Conservation (phyloP, 37 sponge, comb jelly and placozoan species). For the Halichondria panicea region DNA sequence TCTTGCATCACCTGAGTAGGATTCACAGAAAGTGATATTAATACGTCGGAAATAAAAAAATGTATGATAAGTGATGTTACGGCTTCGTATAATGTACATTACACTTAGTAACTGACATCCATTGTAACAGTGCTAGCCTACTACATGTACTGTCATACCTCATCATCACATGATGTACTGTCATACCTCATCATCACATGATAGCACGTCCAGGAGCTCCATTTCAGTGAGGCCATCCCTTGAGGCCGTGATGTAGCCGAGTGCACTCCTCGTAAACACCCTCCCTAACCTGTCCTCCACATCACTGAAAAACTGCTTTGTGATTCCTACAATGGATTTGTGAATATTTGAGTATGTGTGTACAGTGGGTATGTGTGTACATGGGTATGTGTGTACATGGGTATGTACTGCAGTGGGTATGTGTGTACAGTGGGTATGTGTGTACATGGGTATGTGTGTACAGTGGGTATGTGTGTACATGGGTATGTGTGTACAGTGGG, state of each 20-base stretch:
- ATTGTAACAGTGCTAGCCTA: too few species aligned
- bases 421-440: too few species aligned
- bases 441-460: too few species aligned
- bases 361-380: not conserved
- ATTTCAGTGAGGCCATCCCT: slow-evolving; percentile 69
- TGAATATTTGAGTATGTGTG: not conserved
- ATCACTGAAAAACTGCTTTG: slow-evolving; percentile 21
- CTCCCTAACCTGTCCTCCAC: slow-evolving; percentile 46
- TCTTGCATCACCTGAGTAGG: slow-evolving; percentile 41
- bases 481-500: too few species aligned
- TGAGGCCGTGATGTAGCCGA: slow-evolving; percentile 57
- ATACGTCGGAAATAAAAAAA: too few species aligned
- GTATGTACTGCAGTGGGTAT: too few species aligned
- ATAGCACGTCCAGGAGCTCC: slow-evolving; percentile 75
- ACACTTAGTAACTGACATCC: too few species aligned
- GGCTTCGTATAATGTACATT: too few species aligned
- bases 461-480: too few species aligned
- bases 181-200: slow-evolving; percentile 62
- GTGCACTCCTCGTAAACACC: slow-evolving; percentile 24
- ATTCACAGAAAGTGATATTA: too few species aligned
- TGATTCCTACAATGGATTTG: slow-evolving; percentile 8
- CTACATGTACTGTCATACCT: not conserved
- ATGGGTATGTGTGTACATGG: too few species aligned
- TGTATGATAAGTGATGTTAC: too few species aligned
- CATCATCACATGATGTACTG: not conserved